These are phyloP conservation scores for Alaudala cheleensis DNA, from an alignment of 2,113 vertebrate genomes.

Conservation along the genomic window DNA sequence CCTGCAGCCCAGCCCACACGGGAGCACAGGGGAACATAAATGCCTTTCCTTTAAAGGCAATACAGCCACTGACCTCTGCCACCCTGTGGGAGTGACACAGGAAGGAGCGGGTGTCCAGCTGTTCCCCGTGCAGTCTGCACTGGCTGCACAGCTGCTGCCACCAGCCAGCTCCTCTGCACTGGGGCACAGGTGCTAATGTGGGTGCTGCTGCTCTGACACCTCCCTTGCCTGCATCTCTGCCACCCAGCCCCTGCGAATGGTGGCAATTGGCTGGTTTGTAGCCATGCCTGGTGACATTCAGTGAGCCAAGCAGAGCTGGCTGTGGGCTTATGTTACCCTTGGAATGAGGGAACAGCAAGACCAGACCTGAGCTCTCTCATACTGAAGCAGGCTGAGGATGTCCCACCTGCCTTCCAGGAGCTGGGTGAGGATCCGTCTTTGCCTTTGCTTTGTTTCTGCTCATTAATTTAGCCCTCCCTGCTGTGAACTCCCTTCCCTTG, in stretches of 20 bases:
- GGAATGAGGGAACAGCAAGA: background rate
- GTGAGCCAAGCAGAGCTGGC: background rate
- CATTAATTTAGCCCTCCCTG: background rate
- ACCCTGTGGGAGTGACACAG: background rate
- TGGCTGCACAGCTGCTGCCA: background rate
- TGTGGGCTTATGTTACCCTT: background rate
- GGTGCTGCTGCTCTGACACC: background rate
- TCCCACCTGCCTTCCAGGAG: background rate
- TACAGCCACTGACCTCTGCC: background rate
- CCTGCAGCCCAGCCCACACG: background rate
- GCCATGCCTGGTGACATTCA: background rate
- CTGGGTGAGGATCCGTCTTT: background rate
- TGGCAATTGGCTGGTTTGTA: background rate
- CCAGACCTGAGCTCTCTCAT: background rate
- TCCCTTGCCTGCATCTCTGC: accelerated
- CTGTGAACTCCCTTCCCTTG: background rate
- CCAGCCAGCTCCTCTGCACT: background rate
- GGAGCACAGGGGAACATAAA: background rate
- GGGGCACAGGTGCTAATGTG: accelerated
- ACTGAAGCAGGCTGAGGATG: background rate
- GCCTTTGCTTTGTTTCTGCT: background rate
- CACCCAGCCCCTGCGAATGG: background rate
- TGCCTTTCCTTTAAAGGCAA: constrained; percentile 60
- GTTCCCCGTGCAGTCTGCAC: accelerated
- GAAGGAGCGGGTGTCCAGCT: background rate